phyloP scores from a whole-genome alignment of 2,113 vertebrate species.

The Mandrillus leucophaeus region DNA sequence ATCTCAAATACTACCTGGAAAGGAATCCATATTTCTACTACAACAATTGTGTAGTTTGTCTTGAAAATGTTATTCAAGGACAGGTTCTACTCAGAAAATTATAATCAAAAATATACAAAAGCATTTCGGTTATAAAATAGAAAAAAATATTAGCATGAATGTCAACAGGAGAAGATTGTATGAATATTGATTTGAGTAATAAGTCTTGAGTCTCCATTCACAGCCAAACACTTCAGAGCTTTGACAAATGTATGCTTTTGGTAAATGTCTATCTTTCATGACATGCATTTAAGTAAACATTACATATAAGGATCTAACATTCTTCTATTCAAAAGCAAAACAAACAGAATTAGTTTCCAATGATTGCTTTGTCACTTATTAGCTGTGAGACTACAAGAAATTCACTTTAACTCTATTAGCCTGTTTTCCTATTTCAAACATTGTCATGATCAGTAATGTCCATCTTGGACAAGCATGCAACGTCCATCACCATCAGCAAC shows the following conservation, averaged over 20 bases:
- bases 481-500: fast-evolving
- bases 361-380: neutral
- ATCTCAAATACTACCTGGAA: conserved; percentile 65
- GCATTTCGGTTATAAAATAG: conserved; percentile 64
- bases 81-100: conserved; percentile 55
- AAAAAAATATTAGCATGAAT: conserved; percentile 74
- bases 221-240: conserved; percentile 25
- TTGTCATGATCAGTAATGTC: neutral
- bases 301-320: neutral
- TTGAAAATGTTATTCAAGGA: conserved; percentile 42
- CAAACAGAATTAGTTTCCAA: neutral
- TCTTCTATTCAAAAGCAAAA: neutral
- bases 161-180: conserved; percentile 55
- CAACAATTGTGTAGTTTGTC: conserved; percentile 67
- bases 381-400: neutral
- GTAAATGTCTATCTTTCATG: conserved; percentile 35
- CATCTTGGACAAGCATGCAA: fast-evolving
- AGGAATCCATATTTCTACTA: conserved; percentile 57
- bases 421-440: neutral
- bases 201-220: conserved; percentile 52
- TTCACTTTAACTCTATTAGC: neutral
- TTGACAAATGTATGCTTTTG: conserved; percentile 47
- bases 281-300: neutral
- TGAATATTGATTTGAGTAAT: conserved; percentile 59
- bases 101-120: conserved; percentile 76